Base-by-base conservation (phyloP, 2,888 invertebrate species). In the Eledona agricola region DNA sequence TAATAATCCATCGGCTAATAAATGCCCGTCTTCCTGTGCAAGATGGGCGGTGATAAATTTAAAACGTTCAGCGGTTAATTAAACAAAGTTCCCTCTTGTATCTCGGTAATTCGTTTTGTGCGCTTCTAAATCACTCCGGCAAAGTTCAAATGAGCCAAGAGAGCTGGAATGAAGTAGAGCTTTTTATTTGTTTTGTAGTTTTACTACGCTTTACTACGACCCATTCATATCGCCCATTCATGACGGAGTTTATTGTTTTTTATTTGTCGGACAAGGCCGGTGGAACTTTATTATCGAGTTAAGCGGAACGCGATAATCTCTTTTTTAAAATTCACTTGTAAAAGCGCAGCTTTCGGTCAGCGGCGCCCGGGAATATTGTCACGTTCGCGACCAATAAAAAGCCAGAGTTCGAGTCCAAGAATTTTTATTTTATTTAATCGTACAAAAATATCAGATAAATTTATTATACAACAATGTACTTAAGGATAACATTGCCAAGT, bases 121-220 rank as follows among this genome's bases (percentile, higher is more conserved):
- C 40, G 45, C 49, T 45, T 54, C 54, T 54, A 54, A 54, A 54
- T 54, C 54, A 54, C 54, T 19, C 53, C 32, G 50, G 45, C 54
- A 54, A 54, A 54, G 54, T 54, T 54, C 54, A 54, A 54, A 54
- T 54, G 54, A 54, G 50, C 43, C 54, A 50, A 65, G 65, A 65
- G 59, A 66, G 67, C 58, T 63, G 63, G 72, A 72, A 73, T 71
- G 74, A 65, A 67, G 71, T 70, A 60, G 67, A 60, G 68, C 71
- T 73, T 75, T 75, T 75, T 75, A 75, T 75, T 75, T 75, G 74
- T 72, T 74, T 74, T 75, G 74, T 74, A 74, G 75, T 74, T 75
- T 75, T 74, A 75, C 75, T 75, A 74, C 74, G 73, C 59, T 64
- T 69, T 72, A 72, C 73, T 73, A 72, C 74, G 70, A 65, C 58